Evolutionary conservation across 1,140 invertebrate genomes (phyloP), one percentile per base, ranked within the genome.

Genomic region (Campoletis sonorensis): DNA sequence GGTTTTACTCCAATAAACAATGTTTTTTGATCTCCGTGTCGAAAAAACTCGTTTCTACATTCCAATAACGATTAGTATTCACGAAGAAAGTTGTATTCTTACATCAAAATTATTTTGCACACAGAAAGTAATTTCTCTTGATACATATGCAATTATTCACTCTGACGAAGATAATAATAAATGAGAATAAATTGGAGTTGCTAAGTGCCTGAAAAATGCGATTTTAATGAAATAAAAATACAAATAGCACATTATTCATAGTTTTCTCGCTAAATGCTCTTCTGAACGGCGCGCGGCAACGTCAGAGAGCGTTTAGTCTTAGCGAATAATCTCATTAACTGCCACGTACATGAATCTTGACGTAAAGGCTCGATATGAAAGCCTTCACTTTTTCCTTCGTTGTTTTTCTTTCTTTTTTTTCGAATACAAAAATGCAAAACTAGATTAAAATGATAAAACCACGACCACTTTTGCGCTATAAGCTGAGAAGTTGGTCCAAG

Each of bases 251-350:
- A 58, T 23, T n/a, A 58, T 58, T 58, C 21, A 58, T 23, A 21
- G 2, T 58, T 58, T 58, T 58, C 21, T 58, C 54, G 54, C 16
- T n/a, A 58, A 58, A 58, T 23, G 21, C 54, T 58, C 13, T 58
- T 13, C 18, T 58, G 11, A 45, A 10, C 40, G 40, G 11, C 40
- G 40, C 21, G 54, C 21, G 16, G 21, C 5, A 58, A 58, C 54
- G 54, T 58, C 21, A 23, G 18, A n/a, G 16, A 58, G 54, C 54
- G 54, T 23, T 58, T 21, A 58, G 54, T 58, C 21, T 23, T 58
- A 58, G 21, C 54, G 54, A 58, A 58, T 23, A 23, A n/a, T 58
- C 54, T 58, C 18, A 58, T 58, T 58, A 58, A 58, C 54, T n/a
- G 18, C 54, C 54, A 21, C 54, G 54, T 10, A 54, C 1, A 23